Conservation (phyloP, 1,140 invertebrate genomes). For the Temnothorax curvispinosus region DNA sequence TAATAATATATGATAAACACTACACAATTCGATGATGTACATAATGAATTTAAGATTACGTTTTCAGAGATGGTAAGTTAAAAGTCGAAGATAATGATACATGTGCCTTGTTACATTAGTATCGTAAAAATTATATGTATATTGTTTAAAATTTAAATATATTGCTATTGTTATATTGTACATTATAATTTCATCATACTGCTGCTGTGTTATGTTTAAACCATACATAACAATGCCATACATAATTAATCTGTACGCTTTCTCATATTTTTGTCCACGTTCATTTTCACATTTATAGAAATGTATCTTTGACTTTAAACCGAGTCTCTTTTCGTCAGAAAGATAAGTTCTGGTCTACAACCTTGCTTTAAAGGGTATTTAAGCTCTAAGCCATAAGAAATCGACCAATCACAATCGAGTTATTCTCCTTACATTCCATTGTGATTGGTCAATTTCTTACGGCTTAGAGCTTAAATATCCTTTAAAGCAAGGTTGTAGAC, state of each 20-base stretch:
- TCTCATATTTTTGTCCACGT: not conserved
- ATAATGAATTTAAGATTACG: constrained; percentile 51
- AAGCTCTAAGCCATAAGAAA: too few species aligned
- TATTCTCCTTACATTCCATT: too few species aligned
- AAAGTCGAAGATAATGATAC: constrained; percentile 75
- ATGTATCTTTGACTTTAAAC: constrained; percentile 25
- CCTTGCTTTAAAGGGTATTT: too few species aligned
- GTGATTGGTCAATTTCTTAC: too few species aligned
- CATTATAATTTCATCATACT: constrained; percentile 53
- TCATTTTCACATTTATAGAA: not conserved
- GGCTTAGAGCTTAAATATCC: too few species aligned
- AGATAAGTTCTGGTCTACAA: not conserved
- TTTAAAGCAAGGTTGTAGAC: too few species aligned
- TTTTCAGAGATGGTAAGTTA: constrained; percentile 70
- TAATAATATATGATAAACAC: not conserved
- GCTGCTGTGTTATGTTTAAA: constrained; percentile 67
- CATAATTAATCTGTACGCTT: constrained; percentile 41
- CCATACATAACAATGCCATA: constrained; percentile 53
- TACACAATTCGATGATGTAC: constrained; percentile 33
- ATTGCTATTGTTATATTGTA: constrained; percentile 20
- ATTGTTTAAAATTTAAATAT: not conserved
- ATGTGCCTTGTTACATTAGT: not conserved
- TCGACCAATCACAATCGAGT: too few species aligned
- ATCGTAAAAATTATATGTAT: not conserved
- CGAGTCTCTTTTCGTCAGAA: not conserved